phyloP scores from a whole-genome alignment of 64 coral and sea anemone genomes.

The Astreopora myriophthalma region DNA sequence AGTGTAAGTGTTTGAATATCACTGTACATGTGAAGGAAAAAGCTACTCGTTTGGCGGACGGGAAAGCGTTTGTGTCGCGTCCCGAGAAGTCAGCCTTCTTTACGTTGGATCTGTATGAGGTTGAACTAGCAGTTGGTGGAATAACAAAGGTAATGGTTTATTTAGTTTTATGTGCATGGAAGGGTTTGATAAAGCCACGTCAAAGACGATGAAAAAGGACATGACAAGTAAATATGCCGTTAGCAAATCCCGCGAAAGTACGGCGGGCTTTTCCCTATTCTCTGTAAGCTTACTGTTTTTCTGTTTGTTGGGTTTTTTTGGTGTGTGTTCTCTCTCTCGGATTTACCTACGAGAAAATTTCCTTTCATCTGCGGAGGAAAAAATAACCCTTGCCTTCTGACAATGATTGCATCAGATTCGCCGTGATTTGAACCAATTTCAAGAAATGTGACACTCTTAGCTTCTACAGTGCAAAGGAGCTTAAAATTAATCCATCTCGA shows the following conservation, averaged over 20 bases:
- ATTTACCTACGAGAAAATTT: background rate
- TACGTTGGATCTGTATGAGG: conserved; percentile 61
- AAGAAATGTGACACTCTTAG: background rate
- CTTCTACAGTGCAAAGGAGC: background rate
- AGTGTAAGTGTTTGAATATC: conserved; percentile 83
- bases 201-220: background rate
- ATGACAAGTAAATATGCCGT: background rate
- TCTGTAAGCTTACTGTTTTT: background rate
- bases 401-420: conserved; percentile 27
- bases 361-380: background rate
- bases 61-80: conserved; percentile 63
- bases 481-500: background rate
- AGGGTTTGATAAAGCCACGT: background rate
- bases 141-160: conserved; percentile 79
- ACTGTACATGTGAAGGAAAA: conserved; percentile 81
- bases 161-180: background rate
- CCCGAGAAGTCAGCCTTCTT: conserved; percentile 61
- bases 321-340: no score
- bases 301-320: no score
- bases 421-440: background rate
- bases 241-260: background rate
- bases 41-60: conserved; percentile 62
- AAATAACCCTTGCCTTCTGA: background rate
- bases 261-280: conserved; percentile 3
- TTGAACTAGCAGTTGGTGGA: conserved; percentile 90